These are phyloP conservation scores for Cheilosia vernalis DNA, from an alignment of 2,888 invertebrate species.

Conservation along the genomic window DNA sequence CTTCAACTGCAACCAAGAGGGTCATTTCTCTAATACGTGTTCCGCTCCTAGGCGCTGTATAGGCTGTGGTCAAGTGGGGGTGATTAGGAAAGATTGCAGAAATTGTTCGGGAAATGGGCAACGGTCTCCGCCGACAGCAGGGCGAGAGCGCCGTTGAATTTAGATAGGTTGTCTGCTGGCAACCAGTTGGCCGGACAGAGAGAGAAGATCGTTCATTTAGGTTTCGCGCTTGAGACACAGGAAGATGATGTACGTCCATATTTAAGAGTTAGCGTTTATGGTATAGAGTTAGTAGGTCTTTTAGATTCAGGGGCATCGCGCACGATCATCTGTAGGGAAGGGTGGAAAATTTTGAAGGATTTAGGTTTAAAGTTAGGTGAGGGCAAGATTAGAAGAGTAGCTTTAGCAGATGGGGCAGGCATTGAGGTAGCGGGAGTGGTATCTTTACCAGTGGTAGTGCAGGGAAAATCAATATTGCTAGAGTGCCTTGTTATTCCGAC, in stretches of 20 bases:
- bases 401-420: background rate
- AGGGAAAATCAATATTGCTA: background rate
- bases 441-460: no score
- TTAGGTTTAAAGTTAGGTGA: background rate
- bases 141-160: background rate
- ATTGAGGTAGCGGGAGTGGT: background rate
- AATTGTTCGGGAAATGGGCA: background rate
- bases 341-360: background rate
- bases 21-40: background rate
- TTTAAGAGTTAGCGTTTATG: slow-evolving; percentile 10
- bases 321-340: background rate
- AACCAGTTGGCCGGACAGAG: background rate
- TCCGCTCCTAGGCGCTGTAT: background rate
- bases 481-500: background rate
- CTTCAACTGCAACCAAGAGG: background rate
- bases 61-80: background rate
- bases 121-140: background rate
- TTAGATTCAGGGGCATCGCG: slow-evolving; percentile 2
- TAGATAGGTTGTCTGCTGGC: background rate
- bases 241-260: background rate
- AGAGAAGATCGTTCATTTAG: background rate
- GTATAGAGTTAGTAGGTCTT: background rate
- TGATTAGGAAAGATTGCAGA: background rate
- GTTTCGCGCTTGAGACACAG: background rate
- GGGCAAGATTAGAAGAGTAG: background rate